Percentiles rank a stretch among this genome's conserved stretches.
Conservation (phyloP, 2,797 vertebrate genomes). For the Sebastes hopkinsi region DNA sequence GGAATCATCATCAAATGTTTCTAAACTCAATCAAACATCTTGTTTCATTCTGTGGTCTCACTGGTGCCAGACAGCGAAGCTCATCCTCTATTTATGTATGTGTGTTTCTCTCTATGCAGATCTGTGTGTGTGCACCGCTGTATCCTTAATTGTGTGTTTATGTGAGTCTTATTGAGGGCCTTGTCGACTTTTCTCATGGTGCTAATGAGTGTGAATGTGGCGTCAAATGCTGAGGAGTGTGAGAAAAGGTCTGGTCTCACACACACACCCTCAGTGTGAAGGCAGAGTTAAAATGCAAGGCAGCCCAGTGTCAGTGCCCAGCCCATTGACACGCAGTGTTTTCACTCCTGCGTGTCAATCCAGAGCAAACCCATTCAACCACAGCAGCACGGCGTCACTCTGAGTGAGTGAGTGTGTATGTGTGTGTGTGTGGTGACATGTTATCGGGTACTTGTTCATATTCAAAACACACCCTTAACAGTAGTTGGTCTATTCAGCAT, state of each 20-base stretch:
- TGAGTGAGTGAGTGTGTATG: not conserved
- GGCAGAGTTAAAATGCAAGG: slow-evolving; percentile 20
- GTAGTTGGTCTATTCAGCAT: slow-evolving; percentile 2
- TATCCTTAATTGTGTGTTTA: not conserved
- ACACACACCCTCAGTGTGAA: slow-evolving; percentile 22
- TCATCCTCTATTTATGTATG: not conserved
- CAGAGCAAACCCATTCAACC: slow-evolving; percentile 30
- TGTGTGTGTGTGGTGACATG: not conserved
- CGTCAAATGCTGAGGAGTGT: slow-evolving; percentile 41
- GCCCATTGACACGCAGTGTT: too few relatives aligned
- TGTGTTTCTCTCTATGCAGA: not conserved
- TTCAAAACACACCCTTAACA: slow-evolving; percentile 19
- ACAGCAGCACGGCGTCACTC: slow-evolving; percentile 17
- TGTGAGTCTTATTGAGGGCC: slow-evolving; percentile 26
- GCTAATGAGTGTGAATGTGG: slow-evolving; percentile 53
- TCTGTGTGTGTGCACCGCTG: not conserved
- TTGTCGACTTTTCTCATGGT: slow-evolving; percentile 37
- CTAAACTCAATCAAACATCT: slow-evolving; percentile 29
- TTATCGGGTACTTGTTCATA: slow-evolving; percentile 1
- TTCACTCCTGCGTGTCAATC: slow-evolving; percentile 30
- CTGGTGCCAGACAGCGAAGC: slow-evolving; percentile 28
- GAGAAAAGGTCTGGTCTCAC: slow-evolving; percentile 38
- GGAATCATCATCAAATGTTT: slow-evolving; percentile 26
- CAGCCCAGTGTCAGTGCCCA: too few relatives aligned
- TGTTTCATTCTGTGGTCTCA: slow-evolving; percentile 31